Base-by-base conservation (phyloP, 2,888 invertebrate genomes). In the Chrysolina americana region DNA sequence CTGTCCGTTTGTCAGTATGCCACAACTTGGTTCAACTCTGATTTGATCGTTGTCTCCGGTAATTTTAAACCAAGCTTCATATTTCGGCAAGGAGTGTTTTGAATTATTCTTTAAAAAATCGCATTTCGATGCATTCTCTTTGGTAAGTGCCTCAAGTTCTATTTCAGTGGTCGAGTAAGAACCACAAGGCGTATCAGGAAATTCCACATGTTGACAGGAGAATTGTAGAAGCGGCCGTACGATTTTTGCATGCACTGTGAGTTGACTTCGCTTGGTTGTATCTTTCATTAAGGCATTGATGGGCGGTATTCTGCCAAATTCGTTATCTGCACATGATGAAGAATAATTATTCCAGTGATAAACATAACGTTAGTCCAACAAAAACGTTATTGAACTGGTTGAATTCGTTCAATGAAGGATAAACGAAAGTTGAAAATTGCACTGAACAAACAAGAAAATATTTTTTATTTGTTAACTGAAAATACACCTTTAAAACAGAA, bases 121-220 rank as follows among this genome's bases (percentile, higher is more conserved):
- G 56, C 70, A 74, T 66, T 72, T 68, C 48, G 68, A 56, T 0
- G 47, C 66, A 28, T 78, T 73, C 59, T 78, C 72, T 8, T 65
- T 68, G 1, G 70, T 56, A 6, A 80, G 23, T 1, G 79, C 80
- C 28, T 36, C 56, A 23, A 83, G 65, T 19, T 73, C 69, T 17
- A 82, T 73, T 21, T 81, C 79, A 41, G 76, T 73, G 8, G 73
- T 65, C 0, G 81, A 81, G 71, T 80, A 81, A 2, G 82, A 81
- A 23, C 80, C 78, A 68, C 79, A 80, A 10, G 82, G 80, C 3
- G 81, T 81, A 64, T 80, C 80, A 1, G 81, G 79, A 75, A 82
- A 80, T 56, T 77, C 76, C 17, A 83, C 76, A 19, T 71, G 59
- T 68, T 82, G 82, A 68, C 78, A 78, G 17, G 80, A 81, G 41